Evolutionary conservation across 2,113 vertebrate species (phyloP).

Genomic region (human): GRCh38 chr19:32000501-32001000

Average conservation of each 20-base stretch:
- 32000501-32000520: background rate
- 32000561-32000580: background rate
- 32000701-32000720: background rate
- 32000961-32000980: background rate
- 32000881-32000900: background rate
- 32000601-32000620: background rate
- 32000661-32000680: background rate
- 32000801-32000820: background rate
- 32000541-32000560: background rate
- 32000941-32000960: background rate
- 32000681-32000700: background rate
- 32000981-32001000: background rate
- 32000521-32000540: background rate
- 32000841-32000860: background rate
- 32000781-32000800: background rate
- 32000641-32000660: background rate
- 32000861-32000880: background rate
- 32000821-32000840: background rate
- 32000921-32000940: background rate
- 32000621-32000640: background rate
- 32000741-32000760: background rate
- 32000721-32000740: background rate
- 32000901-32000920: background rate
- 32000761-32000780: background rate
- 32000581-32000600: background rate